Conservation (phyloP, 2,888 invertebrate species). For the Polydrusus pterygomalis region DNA sequence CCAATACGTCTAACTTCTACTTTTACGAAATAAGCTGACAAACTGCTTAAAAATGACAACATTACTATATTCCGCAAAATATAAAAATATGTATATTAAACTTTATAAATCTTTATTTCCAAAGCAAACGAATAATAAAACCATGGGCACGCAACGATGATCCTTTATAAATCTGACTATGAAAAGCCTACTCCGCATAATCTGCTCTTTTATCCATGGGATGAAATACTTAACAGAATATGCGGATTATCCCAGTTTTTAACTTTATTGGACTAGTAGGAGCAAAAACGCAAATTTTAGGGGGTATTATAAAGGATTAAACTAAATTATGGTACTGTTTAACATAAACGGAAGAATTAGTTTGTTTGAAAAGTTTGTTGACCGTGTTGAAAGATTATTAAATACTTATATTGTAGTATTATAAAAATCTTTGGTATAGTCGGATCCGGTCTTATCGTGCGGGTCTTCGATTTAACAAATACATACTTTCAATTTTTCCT, state of each 20-base stretch:
- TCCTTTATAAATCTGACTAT: slow-evolving; percentile 38
- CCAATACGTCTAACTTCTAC: too few species aligned
- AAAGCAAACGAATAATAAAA: slow-evolving; percentile 31
- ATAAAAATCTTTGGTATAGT: too few species aligned
- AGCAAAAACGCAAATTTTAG: slow-evolving; percentile 8
- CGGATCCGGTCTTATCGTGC: too few species aligned
- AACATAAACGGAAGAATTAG: slow-evolving; percentile 14
- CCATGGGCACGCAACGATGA: slow-evolving; percentile 31
- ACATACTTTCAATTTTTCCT: too few species aligned
- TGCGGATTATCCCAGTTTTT: slow-evolving; percentile 33
- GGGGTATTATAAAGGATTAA: slow-evolving; percentile 7
- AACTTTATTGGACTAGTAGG: slow-evolving; percentile 29
- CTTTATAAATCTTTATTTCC: slow-evolving; percentile 3
- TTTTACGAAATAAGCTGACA: too few species aligned
- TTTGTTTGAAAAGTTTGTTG: slow-evolving; percentile 5
- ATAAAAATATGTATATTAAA: slow-evolving; percentile 3
- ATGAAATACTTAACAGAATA: slow-evolving; percentile 38
- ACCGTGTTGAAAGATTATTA: background rate
- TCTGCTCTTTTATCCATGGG: slow-evolving; percentile 34
- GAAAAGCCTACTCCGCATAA: slow-evolving; percentile 36
- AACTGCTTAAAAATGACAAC: too few species aligned
- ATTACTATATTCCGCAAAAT: background rate
- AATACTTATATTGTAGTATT: too few species aligned
- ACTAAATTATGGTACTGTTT: slow-evolving; percentile 9
- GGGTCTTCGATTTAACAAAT: too few species aligned